Base-by-base conservation (phyloP, 2,113 vertebrate species). In the Campylorhamphus procurvoides region DNA sequence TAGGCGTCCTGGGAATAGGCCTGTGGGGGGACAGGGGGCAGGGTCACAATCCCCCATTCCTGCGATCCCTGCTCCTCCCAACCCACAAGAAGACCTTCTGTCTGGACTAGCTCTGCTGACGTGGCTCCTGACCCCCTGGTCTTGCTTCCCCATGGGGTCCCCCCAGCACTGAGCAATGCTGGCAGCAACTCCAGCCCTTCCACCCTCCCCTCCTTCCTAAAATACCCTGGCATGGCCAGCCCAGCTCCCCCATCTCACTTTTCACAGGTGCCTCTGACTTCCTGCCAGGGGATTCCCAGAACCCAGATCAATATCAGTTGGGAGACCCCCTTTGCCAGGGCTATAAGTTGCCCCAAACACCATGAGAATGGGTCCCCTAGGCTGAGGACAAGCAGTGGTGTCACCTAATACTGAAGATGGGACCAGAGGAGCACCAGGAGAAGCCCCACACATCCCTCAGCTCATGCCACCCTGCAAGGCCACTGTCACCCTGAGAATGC, bases 1-100 rank as follows among this genome's bases (percentile, higher is more conserved):
- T 99, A 99, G 96, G 99, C 99, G 79, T 99, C 99, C 95, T 99
- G 99, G 49, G 99, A 99, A 94, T 47, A 47, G 18, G 99, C 99
- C 99, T 99, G 91, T 1, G 7, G 20, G 2, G 33, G 27, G 27
- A 66, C 52, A 24, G 52, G 17, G 90, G 59, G 74, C 6, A 1
- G 42, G 25, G 59, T 24, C 17, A 7, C 35, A 15, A 3, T 2
- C 5, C 28, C 12, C 42, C 17, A 2, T 8, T 29, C 6, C 62
- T 63, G 19, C 7, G 74, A 14, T 27, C 46, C 7, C n/a, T 31
- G 76, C 63, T 42, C 4, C 25, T 16, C n/a, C n/a, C 59, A 25
- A 1, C 2, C n/a, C 6, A 9, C 3, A 5, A 55, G 24, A 24
- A 24, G 56, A n/a, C 3, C 25, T 37, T 35, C 9, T 1, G 1